Evolutionary conservation across 2,797 vertebrate species (phyloP), one percentile per base, ranked within the genome.

Genomic region (Onychomys torridus): DNA sequence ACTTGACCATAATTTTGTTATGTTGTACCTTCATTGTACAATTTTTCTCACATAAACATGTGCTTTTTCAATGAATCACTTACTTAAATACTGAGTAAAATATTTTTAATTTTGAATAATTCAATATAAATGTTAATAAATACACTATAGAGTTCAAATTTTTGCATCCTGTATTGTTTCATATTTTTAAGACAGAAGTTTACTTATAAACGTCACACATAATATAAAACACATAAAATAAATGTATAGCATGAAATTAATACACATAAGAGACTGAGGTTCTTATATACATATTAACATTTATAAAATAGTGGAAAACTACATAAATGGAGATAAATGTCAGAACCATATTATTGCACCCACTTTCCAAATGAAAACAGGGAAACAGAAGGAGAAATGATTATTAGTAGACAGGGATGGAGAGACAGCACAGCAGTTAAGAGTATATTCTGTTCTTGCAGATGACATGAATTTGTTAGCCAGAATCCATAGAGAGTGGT

Each of bases 91-190:
- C 40, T 8, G n/a, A 69, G 37, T 46, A 65, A 40, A 46, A 23
- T 46, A 19, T 84, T 43, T 67, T 92, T 87, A 94, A 43, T 29
- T 83, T 73, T 52, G 49, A 92, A 91, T 63, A 78, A 91, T 69
- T 23, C 5, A 90, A 55, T 13, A 7, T 8, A 83, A 81, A 43
- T 12, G 17, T 69, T 17, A 91, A 11, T 63, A 88, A 93, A 94
- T 85, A 73, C 13, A 81, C 19, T 59, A 2, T 6, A 69, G 63
- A 23, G 40, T 81, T 84, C 85, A 77, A 2, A 86, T 61, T 75
- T 63, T 76, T 81, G 8, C n/a, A 65, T 37, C 16, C 81, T 81
- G 0, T 0, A 52, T 43, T 82, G 10, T 37, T 81, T 37, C 9
- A 49, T 34, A 32, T 52, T 67, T 55, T 84, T 77, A 75, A 52